Evolutionary conservation across 2,113 vertebrate genomes (phyloP).

Genomic region (Corythornis vintsioides): DNA sequence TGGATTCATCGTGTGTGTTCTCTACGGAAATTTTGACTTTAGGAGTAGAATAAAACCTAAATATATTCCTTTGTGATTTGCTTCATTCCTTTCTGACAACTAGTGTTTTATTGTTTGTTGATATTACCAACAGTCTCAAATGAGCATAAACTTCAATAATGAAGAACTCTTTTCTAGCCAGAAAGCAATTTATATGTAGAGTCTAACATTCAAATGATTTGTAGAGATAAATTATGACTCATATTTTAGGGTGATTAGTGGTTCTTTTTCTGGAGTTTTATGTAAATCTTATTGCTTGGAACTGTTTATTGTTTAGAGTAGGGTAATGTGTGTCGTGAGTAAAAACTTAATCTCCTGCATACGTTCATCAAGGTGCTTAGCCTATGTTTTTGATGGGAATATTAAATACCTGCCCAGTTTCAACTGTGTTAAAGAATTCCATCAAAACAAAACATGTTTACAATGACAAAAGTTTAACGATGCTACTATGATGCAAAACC

Average conservation of each 20-base stretch:
- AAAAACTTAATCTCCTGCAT: background rate
- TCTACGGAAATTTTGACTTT: background rate
- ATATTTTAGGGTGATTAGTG: background rate
- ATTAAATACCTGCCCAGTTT: too few species aligned
- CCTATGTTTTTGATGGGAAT: background rate
- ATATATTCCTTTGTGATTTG: background rate
- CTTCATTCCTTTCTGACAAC: background rate
- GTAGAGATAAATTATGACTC: background rate
- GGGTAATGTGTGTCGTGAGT: background rate
- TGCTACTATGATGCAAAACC: background rate
- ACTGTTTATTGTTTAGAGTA: background rate
- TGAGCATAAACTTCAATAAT: background rate
- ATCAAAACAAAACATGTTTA: background rate
- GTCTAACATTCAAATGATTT: background rate
- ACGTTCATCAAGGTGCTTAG: background rate
- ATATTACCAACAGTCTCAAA: background rate
- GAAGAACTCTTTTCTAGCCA: background rate
- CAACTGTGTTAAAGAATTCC: too few species aligned
- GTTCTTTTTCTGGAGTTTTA: background rate
- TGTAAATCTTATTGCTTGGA: background rate
- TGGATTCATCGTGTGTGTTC: background rate
- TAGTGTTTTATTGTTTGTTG: background rate
- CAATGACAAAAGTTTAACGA: background rate
- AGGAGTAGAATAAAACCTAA: background rate
- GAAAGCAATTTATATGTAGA: background rate